Base-by-base conservation (phyloP, 2,113 vertebrate genomes). In the Nycticorax nycticorax region DNA sequence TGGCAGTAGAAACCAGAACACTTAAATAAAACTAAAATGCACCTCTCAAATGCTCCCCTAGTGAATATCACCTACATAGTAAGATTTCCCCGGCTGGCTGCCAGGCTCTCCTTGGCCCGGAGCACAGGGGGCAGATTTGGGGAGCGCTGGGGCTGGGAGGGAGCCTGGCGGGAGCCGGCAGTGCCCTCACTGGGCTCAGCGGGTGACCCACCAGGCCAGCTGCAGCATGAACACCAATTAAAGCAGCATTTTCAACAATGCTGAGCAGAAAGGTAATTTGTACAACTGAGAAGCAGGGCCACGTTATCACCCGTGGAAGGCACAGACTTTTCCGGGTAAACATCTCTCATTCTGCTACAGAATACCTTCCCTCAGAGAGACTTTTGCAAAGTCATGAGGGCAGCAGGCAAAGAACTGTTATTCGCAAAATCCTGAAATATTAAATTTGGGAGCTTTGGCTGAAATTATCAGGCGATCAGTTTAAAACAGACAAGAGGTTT, bases 11-110 rank as follows among this genome's bases (percentile, higher is more conserved):
- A 96, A 81, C 63, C 81, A 91, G 85, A 96, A 92, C 32, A 33
- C 78, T 95, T 85, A 89, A 96, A 83, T 74, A 89, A 96, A 97
- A 92, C 77, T 73, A 47, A 96, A 93, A 79, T 39, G 63, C 89
- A 85, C 76, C 56, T 80, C 82, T 83, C 43, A 63, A 71, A 81
- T 63, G 26, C 43, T 87, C 32, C 74, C 69, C 33, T 67, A 41
- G 89, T 60, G 91, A 94, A 9, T 92, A 89, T 45, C 60, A 60
- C 43, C 45, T 83, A 35, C 78, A 59, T n/a, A 93, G n/a, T n/a
- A n/a, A n/a, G 66, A 52, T 78, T 96, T 89, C 62, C 57, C 37
- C 27, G 10, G 30, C 63, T 87, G 56, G 37, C 50, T 96, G 85
- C 91, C 85, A 93, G 74, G 73, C 20, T 92, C 12, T 73, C 43